phyloP scores from a whole-genome alignment of 37 sponge, comb jelly and placozoan species.

The Corticium candelabrum region DNA sequence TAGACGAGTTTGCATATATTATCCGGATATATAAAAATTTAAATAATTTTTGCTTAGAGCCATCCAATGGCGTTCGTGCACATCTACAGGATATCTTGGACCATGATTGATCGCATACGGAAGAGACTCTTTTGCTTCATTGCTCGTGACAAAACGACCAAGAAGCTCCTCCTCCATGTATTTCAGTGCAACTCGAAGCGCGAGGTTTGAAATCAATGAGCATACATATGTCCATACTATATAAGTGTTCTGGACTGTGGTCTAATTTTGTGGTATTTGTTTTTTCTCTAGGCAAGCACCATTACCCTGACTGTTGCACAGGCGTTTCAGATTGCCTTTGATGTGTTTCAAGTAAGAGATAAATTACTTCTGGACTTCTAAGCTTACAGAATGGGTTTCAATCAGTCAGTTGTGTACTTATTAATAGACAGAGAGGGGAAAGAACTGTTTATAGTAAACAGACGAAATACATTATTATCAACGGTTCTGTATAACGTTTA shows the following conservation, averaged over 20 bases:
- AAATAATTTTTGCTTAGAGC: too few species aligned
- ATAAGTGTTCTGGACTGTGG: too few species aligned
- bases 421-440: too few species aligned
- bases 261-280: neutral
- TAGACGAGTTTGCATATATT: too few species aligned
- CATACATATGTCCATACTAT: neutral
- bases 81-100: neutral
- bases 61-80: neutral
- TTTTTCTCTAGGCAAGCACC: neutral
- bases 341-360: neutral
- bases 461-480: too few species aligned
- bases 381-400: too few species aligned
- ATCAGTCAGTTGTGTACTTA: too few species aligned
- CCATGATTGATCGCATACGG: neutral
- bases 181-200: neutral
- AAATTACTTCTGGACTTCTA: too few species aligned
- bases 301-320: neutral
- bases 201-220: neutral
- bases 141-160: neutral
- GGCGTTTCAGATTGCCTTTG: neutral
- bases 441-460: too few species aligned
- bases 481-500: too few species aligned
- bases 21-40: too few species aligned
- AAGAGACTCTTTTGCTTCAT: neutral
- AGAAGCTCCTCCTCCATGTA: neutral